Conservation (phyloP, 2,113 vertebrate genomes). For the Ochotona princeps region DNA sequence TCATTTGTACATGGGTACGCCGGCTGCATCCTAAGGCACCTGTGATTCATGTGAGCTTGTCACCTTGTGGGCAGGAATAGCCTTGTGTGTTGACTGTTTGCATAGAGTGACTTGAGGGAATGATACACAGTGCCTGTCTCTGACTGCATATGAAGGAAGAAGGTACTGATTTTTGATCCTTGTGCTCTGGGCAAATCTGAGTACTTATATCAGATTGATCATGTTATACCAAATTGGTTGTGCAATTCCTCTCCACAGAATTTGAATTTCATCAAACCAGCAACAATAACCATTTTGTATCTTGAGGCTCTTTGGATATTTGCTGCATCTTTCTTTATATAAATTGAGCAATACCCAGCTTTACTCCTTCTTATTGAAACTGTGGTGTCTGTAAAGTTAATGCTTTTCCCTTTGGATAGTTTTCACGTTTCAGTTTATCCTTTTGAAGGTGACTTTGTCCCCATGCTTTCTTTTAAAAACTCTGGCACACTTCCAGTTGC, state of each 20-base stretch:
- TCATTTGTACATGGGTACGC: background rate
- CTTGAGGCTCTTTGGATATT: slow-evolving; percentile 64
- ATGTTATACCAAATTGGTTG: slow-evolving; percentile 70
- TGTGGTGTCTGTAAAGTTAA: slow-evolving; percentile 21
- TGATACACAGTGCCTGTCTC: background rate
- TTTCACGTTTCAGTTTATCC: slow-evolving; percentile 35
- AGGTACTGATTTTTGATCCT: slow-evolving; percentile 39
- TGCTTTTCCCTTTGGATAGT: slow-evolving; percentile 12
- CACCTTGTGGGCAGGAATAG: background rate
- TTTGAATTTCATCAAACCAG: slow-evolving; percentile 65
- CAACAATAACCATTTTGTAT: slow-evolving; percentile 71
- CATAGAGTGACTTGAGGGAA: background rate
- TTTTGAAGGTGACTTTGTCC: background rate
- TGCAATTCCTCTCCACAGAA: slow-evolving; percentile 55
- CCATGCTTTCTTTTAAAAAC: slow-evolving; percentile 14
- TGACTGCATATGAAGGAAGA: background rate
- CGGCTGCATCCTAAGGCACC: background rate
- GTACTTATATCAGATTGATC: slow-evolving; percentile 70
- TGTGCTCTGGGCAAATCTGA: slow-evolving; percentile 60
- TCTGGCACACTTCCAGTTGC: background rate
- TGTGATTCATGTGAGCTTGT: background rate
- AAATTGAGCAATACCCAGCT: slow-evolving; percentile 50
- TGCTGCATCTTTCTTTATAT: slow-evolving; percentile 57
- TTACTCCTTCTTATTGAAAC: slow-evolving; percentile 30
- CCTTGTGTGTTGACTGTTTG: background rate